Base-by-base conservation (phyloP, 2,797 vertebrate genomes). In the Argyrosomus regius region DNA sequence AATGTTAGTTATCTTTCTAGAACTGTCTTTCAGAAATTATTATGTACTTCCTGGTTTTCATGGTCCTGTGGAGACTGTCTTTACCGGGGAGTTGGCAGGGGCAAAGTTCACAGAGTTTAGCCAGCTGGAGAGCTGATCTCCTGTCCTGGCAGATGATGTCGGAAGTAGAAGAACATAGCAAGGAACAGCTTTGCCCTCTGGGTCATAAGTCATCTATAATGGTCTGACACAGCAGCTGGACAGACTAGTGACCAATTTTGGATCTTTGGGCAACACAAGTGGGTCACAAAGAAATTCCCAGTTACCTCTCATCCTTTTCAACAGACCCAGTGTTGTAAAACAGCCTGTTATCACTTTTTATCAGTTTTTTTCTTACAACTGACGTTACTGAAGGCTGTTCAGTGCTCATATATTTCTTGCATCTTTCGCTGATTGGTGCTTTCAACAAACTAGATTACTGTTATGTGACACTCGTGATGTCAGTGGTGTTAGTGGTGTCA, bases 191-290 rank as follows among this genome's bases (percentile, higher is more conserved):
- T 82, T 93, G 82, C 63, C 73, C 86, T 77, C 18, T 74, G 49
- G 84, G 88, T 88, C 89, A 84, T 31, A 79, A 85, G 84, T 92
- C 91, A 75, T 77, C 82, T 72, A 86, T 73, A 85, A 88, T 11
- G 26, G 77, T 83, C 64, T 75, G 73, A 88, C 69, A 70, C 53
- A 78, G 82, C 90, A 90, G 89, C 80, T 91, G 88, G 78, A 85
- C 22, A 22, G 61, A 50, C 63, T 63, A 26, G 28, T 59, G 43
- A 74, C 67, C 68, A 58, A 60, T 50, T 65, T 80, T 61, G 48
- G 53, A 70, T 81, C 39, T 50, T 3, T 67, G 31, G 22, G 49
- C 14, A 75, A 46, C 54, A 63, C 62, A 75, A 78, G 53, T 60
- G 48, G 80, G 18, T 83, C 65, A 48, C 6, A 43, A 60, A 57